A percentile compares a stretch with the other conserved stretches of the same genome.
Conservation (phyloP, 2,113 vertebrate species). For the Ceratotherium simum region DNA sequence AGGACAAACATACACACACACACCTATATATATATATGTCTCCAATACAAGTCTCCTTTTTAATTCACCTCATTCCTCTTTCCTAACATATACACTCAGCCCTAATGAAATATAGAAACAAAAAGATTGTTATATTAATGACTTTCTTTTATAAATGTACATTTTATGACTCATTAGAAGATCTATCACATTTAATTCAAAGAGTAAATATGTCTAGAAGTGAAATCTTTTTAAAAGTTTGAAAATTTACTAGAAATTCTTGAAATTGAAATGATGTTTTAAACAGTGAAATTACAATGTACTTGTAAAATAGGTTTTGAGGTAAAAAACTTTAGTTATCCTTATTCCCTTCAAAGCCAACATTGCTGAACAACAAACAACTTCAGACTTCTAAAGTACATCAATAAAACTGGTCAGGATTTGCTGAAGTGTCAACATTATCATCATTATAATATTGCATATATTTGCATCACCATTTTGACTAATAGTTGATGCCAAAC, state of each 20-base stretch:
- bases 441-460: background rate
- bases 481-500: background rate
- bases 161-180: background rate
- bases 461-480: background rate
- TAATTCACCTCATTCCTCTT: background rate
- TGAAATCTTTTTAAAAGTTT: background rate
- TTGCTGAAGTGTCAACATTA: background rate
- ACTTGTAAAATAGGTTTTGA: background rate
- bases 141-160: background rate
- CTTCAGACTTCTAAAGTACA: background rate
- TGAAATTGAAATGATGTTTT: background rate
- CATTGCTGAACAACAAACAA: background rate
- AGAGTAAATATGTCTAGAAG: background rate
- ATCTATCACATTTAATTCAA: background rate
- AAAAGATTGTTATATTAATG: background rate
- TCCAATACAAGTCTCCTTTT: background rate
- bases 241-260: background rate
- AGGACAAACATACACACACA: background rate
- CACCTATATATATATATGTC: no score
- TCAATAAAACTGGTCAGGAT: background rate
- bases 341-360: background rate
- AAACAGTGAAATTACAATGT: background rate
- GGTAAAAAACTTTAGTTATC: background rate
- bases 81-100: background rate
- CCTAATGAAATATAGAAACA: background rate